Percentiles rank a stretch among this genome's conserved stretches.
Evolutionary conservation across 1,140 invertebrate genomes (phyloP).

Genomic region (Megathymus violae): DNA sequence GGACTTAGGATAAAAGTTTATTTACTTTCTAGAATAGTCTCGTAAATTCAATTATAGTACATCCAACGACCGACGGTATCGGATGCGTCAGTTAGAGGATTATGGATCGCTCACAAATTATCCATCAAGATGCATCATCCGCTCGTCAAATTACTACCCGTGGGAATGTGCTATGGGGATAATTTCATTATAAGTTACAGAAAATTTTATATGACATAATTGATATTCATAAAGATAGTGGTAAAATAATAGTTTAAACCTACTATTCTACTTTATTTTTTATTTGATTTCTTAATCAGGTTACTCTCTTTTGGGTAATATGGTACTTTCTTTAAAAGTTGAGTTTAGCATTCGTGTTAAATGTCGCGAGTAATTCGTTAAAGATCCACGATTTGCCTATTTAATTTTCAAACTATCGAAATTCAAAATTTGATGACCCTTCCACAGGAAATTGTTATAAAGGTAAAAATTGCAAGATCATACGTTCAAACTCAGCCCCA

Average conservation of each 20-base stretch:
- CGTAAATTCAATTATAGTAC: slow-evolving; percentile 1
- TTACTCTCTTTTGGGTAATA: too few species aligned
- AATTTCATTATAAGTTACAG: not conserved
- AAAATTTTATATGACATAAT: not conserved
- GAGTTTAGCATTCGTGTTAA: too few species aligned
- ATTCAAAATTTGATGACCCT: not conserved
- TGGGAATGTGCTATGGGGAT: slow-evolving; percentile 6
- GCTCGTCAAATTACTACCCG: slow-evolving; percentile 13
- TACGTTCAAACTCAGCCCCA: slow-evolving; percentile 1
- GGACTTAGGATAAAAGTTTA: not conserved
- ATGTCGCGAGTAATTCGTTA: too few species aligned
- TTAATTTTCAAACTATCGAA: not conserved
- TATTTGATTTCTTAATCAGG: too few species aligned
- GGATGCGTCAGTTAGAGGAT: slow-evolving; percentile 33
- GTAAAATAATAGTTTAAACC: too few species aligned
- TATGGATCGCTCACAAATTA: slow-evolving; percentile 34
- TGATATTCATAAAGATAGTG: too few species aligned
- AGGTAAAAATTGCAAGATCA: not conserved
- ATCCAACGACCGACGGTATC: slow-evolving; percentile 9
- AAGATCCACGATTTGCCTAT: too few species aligned
- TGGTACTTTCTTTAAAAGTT: too few species aligned
- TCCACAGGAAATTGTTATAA: not conserved
- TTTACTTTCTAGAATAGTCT: slow-evolving; percentile 12
- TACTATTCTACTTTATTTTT: too few species aligned
- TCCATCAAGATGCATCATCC: slow-evolving; percentile 31